A percentile compares a stretch with the other conserved stretches of the same genome.
phyloP scores from a whole-genome alignment of 2,797 vertebrate species.

The Intellagama lesueurii region DNA sequence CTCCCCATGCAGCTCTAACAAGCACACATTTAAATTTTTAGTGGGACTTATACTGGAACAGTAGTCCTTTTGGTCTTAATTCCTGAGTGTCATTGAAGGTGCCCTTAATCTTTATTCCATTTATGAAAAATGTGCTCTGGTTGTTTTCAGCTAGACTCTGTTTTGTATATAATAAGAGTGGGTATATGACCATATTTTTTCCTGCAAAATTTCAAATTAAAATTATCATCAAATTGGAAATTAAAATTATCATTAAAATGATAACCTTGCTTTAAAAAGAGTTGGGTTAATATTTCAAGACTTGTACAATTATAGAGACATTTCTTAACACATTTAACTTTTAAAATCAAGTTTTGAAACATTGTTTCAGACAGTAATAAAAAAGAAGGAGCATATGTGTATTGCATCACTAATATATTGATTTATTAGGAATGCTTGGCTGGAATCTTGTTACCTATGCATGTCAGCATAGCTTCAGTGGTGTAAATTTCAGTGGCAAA shows the following conservation, averaged over 20 bases:
- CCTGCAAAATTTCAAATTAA: background rate
- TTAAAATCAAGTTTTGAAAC: background rate
- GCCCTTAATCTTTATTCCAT: background rate
- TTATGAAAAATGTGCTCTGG: background rate
- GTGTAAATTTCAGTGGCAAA: no score
- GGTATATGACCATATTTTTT: background rate
- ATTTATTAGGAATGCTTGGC: no score
- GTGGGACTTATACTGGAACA: background rate
- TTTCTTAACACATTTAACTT: background rate
- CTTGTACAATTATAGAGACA: slow-evolving; percentile 2
- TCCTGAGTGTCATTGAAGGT: background rate
- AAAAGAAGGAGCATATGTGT: no score
- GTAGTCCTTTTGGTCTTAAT: background rate
- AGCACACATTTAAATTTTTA: background rate
- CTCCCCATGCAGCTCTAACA: slow-evolving; percentile 1
- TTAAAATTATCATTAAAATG: background rate
- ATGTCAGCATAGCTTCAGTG: no score
- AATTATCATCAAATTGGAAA: background rate
- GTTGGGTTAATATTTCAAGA: background rate
- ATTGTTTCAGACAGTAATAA: background rate
- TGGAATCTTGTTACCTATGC: no score
- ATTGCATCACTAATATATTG: no score
- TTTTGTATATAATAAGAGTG: background rate
- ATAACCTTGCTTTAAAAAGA: background rate
- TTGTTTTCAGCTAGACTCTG: background rate